Conservation (phyloP, 2,113 vertebrate species). For the Fregata magnificens region DNA sequence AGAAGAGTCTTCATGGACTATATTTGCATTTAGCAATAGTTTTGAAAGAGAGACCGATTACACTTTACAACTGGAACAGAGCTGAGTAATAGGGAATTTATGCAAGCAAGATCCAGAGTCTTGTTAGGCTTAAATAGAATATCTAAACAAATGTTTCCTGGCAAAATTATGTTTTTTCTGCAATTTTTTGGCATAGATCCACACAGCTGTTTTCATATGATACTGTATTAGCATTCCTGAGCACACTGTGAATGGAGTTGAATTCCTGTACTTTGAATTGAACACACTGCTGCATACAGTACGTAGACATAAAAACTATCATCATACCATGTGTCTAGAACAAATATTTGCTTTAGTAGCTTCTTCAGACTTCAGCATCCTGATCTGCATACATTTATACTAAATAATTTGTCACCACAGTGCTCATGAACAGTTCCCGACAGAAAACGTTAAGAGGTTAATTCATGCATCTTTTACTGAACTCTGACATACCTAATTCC, state of each 20-base stretch:
- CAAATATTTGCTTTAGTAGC: not conserved
- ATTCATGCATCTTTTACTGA: constrained; percentile 1
- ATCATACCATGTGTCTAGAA: not conserved
- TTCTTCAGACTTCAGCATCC: not conserved
- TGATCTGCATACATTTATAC: not conserved
- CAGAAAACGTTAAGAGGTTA: not conserved
- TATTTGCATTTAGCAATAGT: not conserved
- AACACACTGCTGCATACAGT: not conserved
- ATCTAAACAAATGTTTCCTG: not conserved
- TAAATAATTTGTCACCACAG: not conserved
- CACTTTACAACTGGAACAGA: not conserved
- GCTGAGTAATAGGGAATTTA: not conserved
- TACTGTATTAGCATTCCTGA: not conserved
- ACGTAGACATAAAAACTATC: not conserved
- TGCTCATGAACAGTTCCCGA: not conserved
- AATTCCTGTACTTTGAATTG: not conserved
- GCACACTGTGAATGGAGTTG: not conserved
- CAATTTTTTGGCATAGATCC: not conserved
- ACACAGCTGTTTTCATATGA: not conserved
- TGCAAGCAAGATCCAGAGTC: not conserved
- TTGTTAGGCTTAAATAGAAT: not conserved
- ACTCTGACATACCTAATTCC: constrained; percentile 12
- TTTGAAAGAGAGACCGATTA: not conserved
- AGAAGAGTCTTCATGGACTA: not conserved
- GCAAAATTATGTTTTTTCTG: not conserved